Evolutionary conservation across 1,140 invertebrate species (phyloP), one percentile per base, ranked within the genome.

Genomic region (Drosophila ironensis): DNA sequence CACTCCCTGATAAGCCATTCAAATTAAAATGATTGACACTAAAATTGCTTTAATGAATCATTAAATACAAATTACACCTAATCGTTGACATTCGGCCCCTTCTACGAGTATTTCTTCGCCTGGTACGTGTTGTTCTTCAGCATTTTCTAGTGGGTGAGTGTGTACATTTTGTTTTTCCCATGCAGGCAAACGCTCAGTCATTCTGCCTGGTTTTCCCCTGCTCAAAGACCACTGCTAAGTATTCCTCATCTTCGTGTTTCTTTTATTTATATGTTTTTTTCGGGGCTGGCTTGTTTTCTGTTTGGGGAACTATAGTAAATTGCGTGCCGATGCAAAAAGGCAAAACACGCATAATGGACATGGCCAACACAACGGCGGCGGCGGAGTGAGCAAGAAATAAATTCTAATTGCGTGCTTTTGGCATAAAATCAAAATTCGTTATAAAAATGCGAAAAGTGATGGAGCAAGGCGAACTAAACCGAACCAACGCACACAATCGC

Each of bases 381-480:
- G 22, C 17, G n/a, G 42, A 68, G 41, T 46, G 61, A 67, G 48
- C 67, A 70, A 60, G 53, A 76, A 81, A 81, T 81, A 77, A 82
- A 82, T 82, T 84, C 77, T 69, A 77, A 77, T 82, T 77, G 77
- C 73, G 67, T 76, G 73, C 73, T 82, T 84, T 84, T 82, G 77
- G 77, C 77, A 82, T 81, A 72, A 84, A 82, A 82, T 82, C 77
- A 82, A 84, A 82, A 82, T 68, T 57, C 54, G 45, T 53, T 54
- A 76, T 72, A 75, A 81, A 72, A 77, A 82, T 66, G 57, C 48
- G 33, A 80, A 75, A 71, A 59, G 22, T 37, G 30, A 64, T 59
- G 38, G 30, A 69, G 52, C 66, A 73, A 56, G 46, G 41, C 37
- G 16, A 33, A 27, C 30, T 35, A 38, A 66, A 50, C 27, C 41